Percentiles rank a stretch among this genome's conserved stretches.
These are phyloP conservation scores for Dryas iulia DNA, from an alignment of 1,140 invertebrate species.

Conservation along the genomic window DNA sequence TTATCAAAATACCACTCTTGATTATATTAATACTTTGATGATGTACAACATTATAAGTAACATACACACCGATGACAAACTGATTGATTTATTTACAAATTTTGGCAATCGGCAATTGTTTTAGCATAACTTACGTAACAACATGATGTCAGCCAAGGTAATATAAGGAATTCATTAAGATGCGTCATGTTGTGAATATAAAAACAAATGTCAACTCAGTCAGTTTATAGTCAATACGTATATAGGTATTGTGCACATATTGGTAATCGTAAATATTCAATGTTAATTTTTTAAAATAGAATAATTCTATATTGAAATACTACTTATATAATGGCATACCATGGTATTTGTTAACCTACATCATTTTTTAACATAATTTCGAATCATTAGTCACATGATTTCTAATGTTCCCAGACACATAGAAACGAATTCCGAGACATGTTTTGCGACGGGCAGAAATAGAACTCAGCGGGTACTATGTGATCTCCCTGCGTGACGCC, in stretches of 20 bases:
- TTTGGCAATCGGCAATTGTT: slow-evolving; percentile 57
- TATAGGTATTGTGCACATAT: not conserved
- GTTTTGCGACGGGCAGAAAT: slow-evolving; percentile 76
- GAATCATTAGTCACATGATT: slow-evolving; percentile 77
- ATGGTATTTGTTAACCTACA: slow-evolving; percentile 37
- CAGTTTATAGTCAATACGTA: not conserved
- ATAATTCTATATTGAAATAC: not conserved
- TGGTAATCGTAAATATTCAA: not conserved
- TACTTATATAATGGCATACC: not conserved
- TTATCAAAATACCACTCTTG: not conserved
- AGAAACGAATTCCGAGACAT: slow-evolving; percentile 78
- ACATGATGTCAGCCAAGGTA: slow-evolving; percentile 50
- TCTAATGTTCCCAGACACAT: slow-evolving; percentile 75
- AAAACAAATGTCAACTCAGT: not conserved
- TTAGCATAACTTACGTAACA: slow-evolving; percentile 56
- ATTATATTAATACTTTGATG: slow-evolving; percentile 40
- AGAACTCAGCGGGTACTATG: slow-evolving; percentile 73
- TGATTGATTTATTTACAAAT: slow-evolving; percentile 57
- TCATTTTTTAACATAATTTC: slow-evolving; percentile 45
- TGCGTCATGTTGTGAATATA: slow-evolving; percentile 36
- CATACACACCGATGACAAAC: slow-evolving; percentile 52
- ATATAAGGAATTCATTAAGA: slow-evolving; percentile 46
- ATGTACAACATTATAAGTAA: slow-evolving; percentile 40
- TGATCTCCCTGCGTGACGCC: slow-evolving; percentile 71
- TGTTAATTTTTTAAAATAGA: not conserved